Evolutionary conservation across 2,113 vertebrate species (phyloP), one percentile per base, ranked within the genome.

Genomic region (Zosterops hypoxanthus): DNA sequence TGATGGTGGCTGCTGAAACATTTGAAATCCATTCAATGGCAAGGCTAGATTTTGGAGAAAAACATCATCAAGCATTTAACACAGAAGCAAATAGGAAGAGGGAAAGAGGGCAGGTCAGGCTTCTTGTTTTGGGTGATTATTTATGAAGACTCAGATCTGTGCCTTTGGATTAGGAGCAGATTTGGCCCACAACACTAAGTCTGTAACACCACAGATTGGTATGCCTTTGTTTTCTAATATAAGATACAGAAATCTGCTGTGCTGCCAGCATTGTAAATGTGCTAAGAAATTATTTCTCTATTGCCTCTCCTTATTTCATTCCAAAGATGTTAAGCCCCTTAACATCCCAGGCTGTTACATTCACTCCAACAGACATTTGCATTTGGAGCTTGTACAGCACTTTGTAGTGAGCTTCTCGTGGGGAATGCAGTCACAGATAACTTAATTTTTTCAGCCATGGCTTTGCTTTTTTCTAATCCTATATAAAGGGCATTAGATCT

Each of bases 381-480:
- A 0, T 80, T 86, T 52, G 80, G 73, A 90, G 77, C 57, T 72
- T 4, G 0, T 72, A 78, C 90, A 24, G 81, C 5, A 12, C 66
- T 84, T 76, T 49, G 10, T 72, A 92, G 44, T 5, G 5, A 88
- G 59, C 42, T 78, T 66, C 90, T 90, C 56, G 0, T 59, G 31
- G 52, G 25, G 11, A 39, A 91, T 6, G 25, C 64, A 36, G 50
- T 73, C 56, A 78, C 50, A 33, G 15, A 68, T 56, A 90, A 82
- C 39, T 80, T 72, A 36, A 9, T 44, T 87, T 88, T 76, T 80
- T 57, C 64, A 70, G 28, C 44, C 31, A 33, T 52, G 53, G 14
- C 82, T 96, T 93, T 91, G 80, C 53, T 88, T 82, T 79, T 68
- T 88, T 94, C 76, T 79, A 91, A 94, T 95, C 80, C 82, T 87